Evolutionary conservation across 2,797 vertebrate species (phyloP).

Genomic region (Xenentodon cancila): DNA sequence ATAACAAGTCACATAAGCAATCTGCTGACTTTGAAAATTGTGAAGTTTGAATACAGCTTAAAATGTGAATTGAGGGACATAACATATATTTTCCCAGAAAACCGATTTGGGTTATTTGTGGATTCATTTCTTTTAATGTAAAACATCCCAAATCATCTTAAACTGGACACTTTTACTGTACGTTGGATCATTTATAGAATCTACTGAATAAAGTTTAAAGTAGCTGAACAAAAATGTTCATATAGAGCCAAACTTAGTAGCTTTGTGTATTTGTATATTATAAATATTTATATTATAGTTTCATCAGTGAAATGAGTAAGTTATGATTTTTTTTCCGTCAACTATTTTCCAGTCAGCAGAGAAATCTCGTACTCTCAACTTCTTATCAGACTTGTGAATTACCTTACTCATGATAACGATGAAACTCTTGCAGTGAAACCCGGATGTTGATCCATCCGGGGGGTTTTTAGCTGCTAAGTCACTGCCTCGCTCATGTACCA

Average conservation of each 20-base stretch:
- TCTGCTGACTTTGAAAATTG: too few relatives aligned
- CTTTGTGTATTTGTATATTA: not conserved
- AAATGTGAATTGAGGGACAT: too few relatives aligned
- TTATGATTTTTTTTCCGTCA: not conserved
- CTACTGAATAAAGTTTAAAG: too few relatives aligned
- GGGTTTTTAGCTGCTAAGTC: conserved; percentile 17
- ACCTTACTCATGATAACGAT: not conserved
- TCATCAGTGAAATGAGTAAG: not conserved
- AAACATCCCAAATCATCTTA: too few relatives aligned
- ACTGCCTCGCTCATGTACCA: conserved; percentile 15
- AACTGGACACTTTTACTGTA: too few relatives aligned
- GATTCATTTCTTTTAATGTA: too few relatives aligned
- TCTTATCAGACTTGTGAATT: not conserved
- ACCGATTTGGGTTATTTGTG: too few relatives aligned
- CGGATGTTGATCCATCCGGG: conserved; percentile 19
- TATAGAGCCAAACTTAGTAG: not conserved
- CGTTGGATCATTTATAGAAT: too few relatives aligned
- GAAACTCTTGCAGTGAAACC: conserved; percentile 16
- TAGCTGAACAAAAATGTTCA: not conserved
- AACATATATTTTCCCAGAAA: too few relatives aligned
- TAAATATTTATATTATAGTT: not conserved
- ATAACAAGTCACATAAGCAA: too few relatives aligned
- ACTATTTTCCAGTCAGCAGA: conserved; percentile 1
- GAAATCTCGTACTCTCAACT: not conserved
- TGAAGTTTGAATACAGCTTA: too few relatives aligned